Evolutionary conservation across 2,888 invertebrate genomes (phyloP).

Genomic region (Arge pagana): DNA sequence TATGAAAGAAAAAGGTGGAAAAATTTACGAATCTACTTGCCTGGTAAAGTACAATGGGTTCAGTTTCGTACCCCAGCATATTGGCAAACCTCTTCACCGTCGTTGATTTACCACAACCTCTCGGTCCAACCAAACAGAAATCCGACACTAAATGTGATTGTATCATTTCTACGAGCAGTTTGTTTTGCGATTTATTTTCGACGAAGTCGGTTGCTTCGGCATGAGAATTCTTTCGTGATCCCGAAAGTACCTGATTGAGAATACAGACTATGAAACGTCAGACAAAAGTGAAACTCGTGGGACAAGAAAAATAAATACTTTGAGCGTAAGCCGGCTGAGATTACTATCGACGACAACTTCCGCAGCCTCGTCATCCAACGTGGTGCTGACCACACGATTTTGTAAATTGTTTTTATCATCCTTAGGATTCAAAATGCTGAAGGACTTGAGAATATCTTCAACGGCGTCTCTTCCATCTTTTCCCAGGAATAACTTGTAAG

Average conservation of each 20-base stretch:
- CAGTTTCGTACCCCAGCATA: conserved; percentile 76
- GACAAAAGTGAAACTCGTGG: background rate
- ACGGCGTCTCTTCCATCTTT: conserved; percentile 77
- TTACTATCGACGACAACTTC: conserved; percentile 57
- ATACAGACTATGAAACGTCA: background rate
- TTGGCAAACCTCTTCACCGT: conserved; percentile 78
- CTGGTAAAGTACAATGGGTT: conserved; percentile 90
- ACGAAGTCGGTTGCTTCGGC: conserved; percentile 59
- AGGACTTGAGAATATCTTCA: conserved; percentile 70
- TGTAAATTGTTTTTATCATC: conserved; percentile 28
- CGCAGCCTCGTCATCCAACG: conserved; percentile 53
- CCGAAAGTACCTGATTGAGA: conserved; percentile 47
- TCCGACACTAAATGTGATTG: conserved; percentile 81
- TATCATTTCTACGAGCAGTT: conserved; percentile 75
- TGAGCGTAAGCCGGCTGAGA: conserved; percentile 45
- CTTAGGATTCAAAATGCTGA: conserved; percentile 58
- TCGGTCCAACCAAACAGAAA: conserved; percentile 86
- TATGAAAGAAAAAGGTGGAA: background rate
- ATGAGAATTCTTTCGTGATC: conserved; percentile 31
- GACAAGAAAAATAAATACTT: conserved; percentile 27
- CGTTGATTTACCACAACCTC: conserved; percentile 91
- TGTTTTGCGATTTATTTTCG: conserved; percentile 79
- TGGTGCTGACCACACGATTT: conserved; percentile 23
- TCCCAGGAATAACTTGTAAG: conserved; percentile 78
- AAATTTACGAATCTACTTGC: conserved; percentile 44